Percentiles rank a stretch among this genome's conserved stretches.
Evolutionary conservation across 23 tunicate species (phyloP).

Genomic region (Styela clava): DNA sequence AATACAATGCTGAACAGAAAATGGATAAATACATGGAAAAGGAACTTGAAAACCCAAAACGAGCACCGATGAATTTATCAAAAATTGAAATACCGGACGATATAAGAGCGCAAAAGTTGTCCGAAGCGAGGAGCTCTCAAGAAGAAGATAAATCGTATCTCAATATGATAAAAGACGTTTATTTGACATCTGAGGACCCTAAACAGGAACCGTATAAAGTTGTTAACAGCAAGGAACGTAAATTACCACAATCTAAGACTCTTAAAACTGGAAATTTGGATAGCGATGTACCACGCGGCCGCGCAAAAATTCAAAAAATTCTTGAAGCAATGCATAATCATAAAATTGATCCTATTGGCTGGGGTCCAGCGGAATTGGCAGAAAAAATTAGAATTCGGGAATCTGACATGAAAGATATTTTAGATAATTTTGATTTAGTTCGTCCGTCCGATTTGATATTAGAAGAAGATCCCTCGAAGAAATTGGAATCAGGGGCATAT

Average conservation of each 20-base stretch:
- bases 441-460: too few relatives aligned
- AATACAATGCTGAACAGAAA: slow-evolving; percentile 73
- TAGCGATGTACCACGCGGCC: slow-evolving; percentile 13
- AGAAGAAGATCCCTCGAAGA: too few relatives aligned
- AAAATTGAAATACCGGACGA: slow-evolving; percentile 54
- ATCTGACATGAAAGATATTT: slow-evolving; percentile 3
- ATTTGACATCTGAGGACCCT: slow-evolving; percentile 19
- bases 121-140: neutral
- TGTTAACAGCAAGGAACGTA: neutral
- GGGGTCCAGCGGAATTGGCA: slow-evolving; percentile 19
- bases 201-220: neutral
- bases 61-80: slow-evolving; percentile 79
- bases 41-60: slow-evolving; percentile 38
- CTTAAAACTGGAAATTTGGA: neutral
- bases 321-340: slow-evolving; percentile 16
- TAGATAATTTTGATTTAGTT: slow-evolving; percentile 14
- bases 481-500: too few relatives aligned
- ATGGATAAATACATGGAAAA: slow-evolving; percentile 51
- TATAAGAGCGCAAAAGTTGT: neutral
- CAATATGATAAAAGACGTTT: slow-evolving; percentile 18
- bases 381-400: slow-evolving; percentile 12
- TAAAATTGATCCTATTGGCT: slow-evolving; percentile 2
- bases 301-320: slow-evolving; percentile 3
- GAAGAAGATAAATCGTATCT: slow-evolving; percentile 11
- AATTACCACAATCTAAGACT: slow-evolving; percentile 7